Percentiles rank a stretch among this genome's conserved stretches.
phyloP scores from a whole-genome alignment of 1,140 invertebrate genomes.

The Drosophila sp. region DNA sequence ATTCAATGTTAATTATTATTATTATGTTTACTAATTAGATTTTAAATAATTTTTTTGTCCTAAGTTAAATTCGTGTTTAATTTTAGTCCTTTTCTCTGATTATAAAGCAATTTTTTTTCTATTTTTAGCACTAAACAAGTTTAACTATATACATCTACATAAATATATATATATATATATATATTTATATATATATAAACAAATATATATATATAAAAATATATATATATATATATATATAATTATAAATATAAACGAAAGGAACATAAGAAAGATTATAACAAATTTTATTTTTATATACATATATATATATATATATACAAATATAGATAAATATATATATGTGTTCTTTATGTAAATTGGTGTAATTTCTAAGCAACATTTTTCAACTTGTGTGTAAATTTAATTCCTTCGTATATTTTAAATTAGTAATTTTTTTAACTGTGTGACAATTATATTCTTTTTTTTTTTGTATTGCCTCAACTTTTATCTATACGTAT shows the following conservation, averaged over 20 bases:
- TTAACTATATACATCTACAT: constrained; percentile 37
- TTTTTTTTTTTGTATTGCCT: constrained; percentile 7
- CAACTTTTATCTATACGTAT: constrained; percentile 10
- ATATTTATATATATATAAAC: constrained; percentile 37
- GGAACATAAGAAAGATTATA: constrained; percentile 24
- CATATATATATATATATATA: constrained; percentile 57
- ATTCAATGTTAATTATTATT: constrained; percentile 80
- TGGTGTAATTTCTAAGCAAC: constrained; percentile 60
- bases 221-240: constrained; percentile 39
- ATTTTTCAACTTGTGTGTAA: constrained; percentile 47
- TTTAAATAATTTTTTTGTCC: constrained; percentile 67
- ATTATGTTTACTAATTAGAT: constrained; percentile 67
- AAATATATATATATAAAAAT: constrained; percentile 24
- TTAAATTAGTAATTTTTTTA: constrained; percentile 17
- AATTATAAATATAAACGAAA: constrained; percentile 12
- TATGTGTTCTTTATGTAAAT: constrained; percentile 64
- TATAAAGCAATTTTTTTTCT: constrained; percentile 58
- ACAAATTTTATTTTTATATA: constrained; percentile 51
- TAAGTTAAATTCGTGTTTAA: constrained; percentile 65
- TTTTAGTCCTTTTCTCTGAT: constrained; percentile 46
- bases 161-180: constrained; percentile 37
- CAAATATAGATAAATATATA: constrained; percentile 43
- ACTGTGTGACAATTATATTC: constrained; percentile 14
- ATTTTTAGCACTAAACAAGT: constrained; percentile 41
- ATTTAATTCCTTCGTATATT: constrained; percentile 35